Evolutionary conservation across 2,113 vertebrate genomes (phyloP).

Genomic region (Vanacampus margaritifer): DNA sequence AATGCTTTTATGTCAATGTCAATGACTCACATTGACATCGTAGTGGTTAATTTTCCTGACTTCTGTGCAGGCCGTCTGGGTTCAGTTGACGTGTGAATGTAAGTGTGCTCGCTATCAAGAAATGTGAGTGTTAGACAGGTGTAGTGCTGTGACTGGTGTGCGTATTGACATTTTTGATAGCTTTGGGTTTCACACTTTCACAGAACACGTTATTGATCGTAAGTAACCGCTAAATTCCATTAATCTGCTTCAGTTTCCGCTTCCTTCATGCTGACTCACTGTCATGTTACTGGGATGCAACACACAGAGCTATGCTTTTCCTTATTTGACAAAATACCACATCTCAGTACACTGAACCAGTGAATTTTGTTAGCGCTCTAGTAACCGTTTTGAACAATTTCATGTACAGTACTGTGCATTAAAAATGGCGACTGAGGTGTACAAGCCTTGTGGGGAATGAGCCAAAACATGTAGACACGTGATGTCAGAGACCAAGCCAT

Average conservation of each 20-base stretch:
- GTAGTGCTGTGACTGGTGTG: neutral
- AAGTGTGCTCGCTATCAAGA: too few relatives aligned
- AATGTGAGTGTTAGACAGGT: too few relatives aligned
- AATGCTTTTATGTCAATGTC: too few relatives aligned
- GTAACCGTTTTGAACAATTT: neutral
- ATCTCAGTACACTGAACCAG: neutral
- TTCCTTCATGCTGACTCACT: conserved; percentile 1
- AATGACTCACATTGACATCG: too few relatives aligned
- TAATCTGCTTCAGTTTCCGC: conserved; percentile 1
- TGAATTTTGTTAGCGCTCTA: neutral
- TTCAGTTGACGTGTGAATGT: too few relatives aligned
- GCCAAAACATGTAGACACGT: conserved; percentile 37
- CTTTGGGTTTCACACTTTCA: too few relatives aligned
- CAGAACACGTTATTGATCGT: neutral
- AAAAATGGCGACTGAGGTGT: neutral
- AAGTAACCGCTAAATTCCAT: conserved; percentile 10
- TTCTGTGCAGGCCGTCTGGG: too few relatives aligned
- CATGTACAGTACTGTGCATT: too few relatives aligned
- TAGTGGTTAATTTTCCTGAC: too few relatives aligned
- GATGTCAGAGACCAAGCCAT: conserved; percentile 38
- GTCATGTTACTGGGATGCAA: neutral
- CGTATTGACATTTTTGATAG: neutral
- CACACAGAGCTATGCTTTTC: neutral
- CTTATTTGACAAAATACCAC: neutral
- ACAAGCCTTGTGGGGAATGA: conserved; percentile 25